Base-by-base conservation (phyloP, 2,797 vertebrate genomes). In the Taenioides sp. region DNA sequence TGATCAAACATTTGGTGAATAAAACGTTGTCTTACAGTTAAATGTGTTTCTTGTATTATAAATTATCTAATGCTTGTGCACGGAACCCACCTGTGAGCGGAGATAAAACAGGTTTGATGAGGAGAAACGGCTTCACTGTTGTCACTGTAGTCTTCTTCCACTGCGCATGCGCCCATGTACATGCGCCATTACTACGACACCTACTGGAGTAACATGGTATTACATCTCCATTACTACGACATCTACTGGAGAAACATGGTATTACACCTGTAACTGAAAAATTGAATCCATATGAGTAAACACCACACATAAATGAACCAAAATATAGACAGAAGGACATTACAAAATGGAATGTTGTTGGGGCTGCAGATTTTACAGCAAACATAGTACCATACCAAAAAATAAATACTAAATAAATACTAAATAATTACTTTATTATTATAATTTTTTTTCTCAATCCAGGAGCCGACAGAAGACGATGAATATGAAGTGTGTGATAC, bases 401-500 rank as follows among this genome's bases (percentile, higher is more conserved):
- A 72, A 34, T 22, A 4, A 10, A 37, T 37, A 37, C 9, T 37
- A 37, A 37, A 37, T 37, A 37, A 37, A 37, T 37, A 37, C 9
- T 37, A 37, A 37, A 37, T 37, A 37, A 37, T n/a, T n/a, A n/a
- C n/a, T n/a, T n/a, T n/a, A n/a, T n/a, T n/a, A n/a, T 37, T 10
- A 37, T 9, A 37, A 37, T 37, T 37, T 7, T 12, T 5, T 28
- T 18, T 17, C 49, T 91, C 91, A 84, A 60, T 78, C 66, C 86
- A 91, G 88, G 91, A 94, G 70, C 65, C 84, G 4, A 61, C 72
- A 7, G 72, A 20, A 2, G 82, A 89, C 0, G 93, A 91, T 5
- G 86, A 93, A 58, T 94, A 94, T 83, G 93, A 95, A 92, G 80
- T 92, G 23, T 95, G 92, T 73, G 91, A 90, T 49, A 73, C 71